Base-by-base conservation (phyloP, 2,113 vertebrate species). In the Pachypanchax playfairii region DNA sequence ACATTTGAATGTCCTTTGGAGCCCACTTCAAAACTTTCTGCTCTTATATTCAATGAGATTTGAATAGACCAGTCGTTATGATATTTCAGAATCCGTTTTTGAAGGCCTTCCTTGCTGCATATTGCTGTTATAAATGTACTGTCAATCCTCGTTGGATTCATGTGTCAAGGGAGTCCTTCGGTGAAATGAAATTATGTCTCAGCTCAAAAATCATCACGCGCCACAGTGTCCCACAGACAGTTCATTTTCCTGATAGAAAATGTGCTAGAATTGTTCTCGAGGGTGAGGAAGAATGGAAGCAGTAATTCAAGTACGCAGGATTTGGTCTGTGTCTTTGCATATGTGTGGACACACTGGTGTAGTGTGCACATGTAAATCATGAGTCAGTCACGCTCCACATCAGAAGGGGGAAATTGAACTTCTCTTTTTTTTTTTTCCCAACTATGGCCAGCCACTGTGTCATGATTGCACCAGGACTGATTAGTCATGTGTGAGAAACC, bases 141-240 rank as follows among this genome's bases (percentile, higher is more conserved):
- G 81, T 82, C 76, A 80, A 73, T 88, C 81, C 83, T 81, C 64
- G 67, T 80, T 65, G 75, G 75, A 80, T 67, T 65, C 68, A 42
- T 46, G 58, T 68, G 82, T 83, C 83, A 75, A 33, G 73, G 75
- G 77, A 83, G 73, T 78, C 81, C 67, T 80, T 68, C 63, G 66
- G 56, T 66, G 60, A 89, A 87, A 80, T 86, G 64, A 83, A 89
- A 88, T 87, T 62, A 84, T 75, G 82, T 82, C 67, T 65, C 52
- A 15, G 63, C 75, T 76, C 70, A 33, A 51, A 78, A 73, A 75
- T 75, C 78, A 77, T 79, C 67, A 71, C 55, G 67, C 52, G 42
- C 48, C 65, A 29, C 67, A 41, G 50, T 73, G 79, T 86, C 73
- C 75, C 54, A 50, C 56, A 42, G 73, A 82, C 75, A 43, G 48